Evolutionary conservation across 1,140 invertebrate genomes (phyloP), one percentile per base, ranked within the genome.

Genomic region (Brachionus calyciflorus): DNA sequence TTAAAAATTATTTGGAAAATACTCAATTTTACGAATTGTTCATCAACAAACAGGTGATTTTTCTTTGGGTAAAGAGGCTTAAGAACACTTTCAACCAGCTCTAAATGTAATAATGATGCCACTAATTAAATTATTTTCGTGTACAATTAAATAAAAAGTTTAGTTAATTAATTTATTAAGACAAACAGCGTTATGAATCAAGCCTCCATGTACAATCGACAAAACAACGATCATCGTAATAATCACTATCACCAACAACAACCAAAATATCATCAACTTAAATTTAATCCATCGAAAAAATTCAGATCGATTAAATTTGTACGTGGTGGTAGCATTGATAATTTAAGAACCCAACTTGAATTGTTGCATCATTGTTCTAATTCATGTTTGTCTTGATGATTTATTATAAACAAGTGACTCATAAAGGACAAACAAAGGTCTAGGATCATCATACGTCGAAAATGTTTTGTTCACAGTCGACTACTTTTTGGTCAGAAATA

Each of bases 401-500:
- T 55, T 73, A 30, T 73, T 73, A 21, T 51, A 73, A n/a, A 73
- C 69, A 10, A 44, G 69, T 7, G 51, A 73, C 46, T 73, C 69
- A 4, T 10, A 17, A 9, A 73, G 33, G 19, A 73, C 69, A 28
- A 48, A 40, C 46, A 73, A 73, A 37, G 69, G 69, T 30, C 46
- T 73, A 3, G 33, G 28, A 51, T 21, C 51, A 19, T 73, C 51
- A 19, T 73, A 73, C 69, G 41, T 51, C 5, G 69, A 73, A 19
- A 73, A 73, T 21, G 21, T 73, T 26, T 55, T 73, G 30, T 73
- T 73, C 28, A 19, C 21, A 19, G 69, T 73, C 14, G 69, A 73
- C 46, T 73, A 73, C 46, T 73, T 73, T 51, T 73, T 73, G 46
- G 21, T 73, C 69, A 49, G 69, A 49, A 73, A 73, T 33, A 73